Evolutionary conservation across 2,113 vertebrate genomes (phyloP).

Genomic region (Columba livia): DNA sequence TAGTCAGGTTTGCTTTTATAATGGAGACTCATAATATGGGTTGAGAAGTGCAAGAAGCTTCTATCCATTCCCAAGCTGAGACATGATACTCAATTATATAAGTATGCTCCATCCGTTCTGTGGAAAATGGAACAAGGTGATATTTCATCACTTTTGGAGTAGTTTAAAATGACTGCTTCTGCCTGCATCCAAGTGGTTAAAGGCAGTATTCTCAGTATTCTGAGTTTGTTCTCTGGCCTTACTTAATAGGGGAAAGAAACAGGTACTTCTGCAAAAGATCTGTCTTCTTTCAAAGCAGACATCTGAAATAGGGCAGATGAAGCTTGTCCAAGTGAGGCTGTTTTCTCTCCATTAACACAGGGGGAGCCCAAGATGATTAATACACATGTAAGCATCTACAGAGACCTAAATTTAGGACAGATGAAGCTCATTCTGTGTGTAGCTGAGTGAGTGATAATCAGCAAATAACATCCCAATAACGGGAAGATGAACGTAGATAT

Average conservation of each 20-base stretch:
- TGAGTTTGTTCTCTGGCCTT: not conserved
- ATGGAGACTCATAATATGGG: not conserved
- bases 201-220: not conserved
- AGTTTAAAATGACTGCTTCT: not conserved
- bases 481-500: not conserved
- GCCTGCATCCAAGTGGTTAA: not conserved
- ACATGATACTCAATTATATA: not conserved
- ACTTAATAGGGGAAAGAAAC: not conserved
- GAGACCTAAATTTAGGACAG: not conserved
- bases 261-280: not conserved
- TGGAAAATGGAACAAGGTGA: not conserved
- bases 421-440: not conserved
- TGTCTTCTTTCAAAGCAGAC: not conserved
- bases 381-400: not conserved
- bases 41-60: not conserved
- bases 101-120: not conserved
- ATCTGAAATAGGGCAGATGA: not conserved
- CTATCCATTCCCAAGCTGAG: not conserved
- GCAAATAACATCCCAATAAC: not conserved
- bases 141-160: not conserved
- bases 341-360: not conserved
- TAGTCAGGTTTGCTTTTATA: not conserved
- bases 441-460: not conserved
- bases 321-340: not conserved
- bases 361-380: not conserved